Conservation (phyloP, 2,797 vertebrate species). For the Centroberyx gerrardi region DNA sequence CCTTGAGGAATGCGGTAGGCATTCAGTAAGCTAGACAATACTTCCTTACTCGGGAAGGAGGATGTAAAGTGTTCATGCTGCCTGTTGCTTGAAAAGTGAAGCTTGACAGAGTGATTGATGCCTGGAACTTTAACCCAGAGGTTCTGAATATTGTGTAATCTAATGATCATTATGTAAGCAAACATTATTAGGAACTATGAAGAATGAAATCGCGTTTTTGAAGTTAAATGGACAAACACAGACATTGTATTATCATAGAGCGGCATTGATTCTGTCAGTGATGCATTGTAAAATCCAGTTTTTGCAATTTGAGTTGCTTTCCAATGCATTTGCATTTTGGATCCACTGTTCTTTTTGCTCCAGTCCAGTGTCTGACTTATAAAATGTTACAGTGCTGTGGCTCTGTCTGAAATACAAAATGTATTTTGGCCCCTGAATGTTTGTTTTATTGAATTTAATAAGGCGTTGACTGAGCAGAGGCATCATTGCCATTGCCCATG, state of each 20-base stretch:
- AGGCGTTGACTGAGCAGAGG: slow-evolving; percentile 37
- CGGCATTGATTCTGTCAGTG: too few species aligned
- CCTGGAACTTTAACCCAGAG: slow-evolving; percentile 32
- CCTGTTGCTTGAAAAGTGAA: slow-evolving; percentile 32
- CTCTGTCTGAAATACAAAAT: slow-evolving; percentile 32
- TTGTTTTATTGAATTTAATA: slow-evolving; percentile 38
- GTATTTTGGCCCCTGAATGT: slow-evolving; percentile 19
- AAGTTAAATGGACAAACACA: slow-evolving; percentile 7
- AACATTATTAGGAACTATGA: background rate
- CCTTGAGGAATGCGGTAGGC: slow-evolving; percentile 62
- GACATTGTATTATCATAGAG: too few species aligned
- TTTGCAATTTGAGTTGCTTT: background rate
- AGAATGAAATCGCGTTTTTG: background rate
- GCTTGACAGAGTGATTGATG: slow-evolving; percentile 38
- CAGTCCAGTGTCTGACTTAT: too few species aligned
- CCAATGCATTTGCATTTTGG: background rate
- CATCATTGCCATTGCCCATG: slow-evolving; percentile 19
- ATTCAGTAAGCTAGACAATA: slow-evolving; percentile 46
- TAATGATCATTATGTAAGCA: slow-evolving; percentile 14
- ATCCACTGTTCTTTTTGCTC: background rate
- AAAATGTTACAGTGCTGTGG: background rate
- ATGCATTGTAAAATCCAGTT: too few species aligned
- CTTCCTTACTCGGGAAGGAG: slow-evolving; percentile 28
- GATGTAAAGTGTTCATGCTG: slow-evolving; percentile 31
- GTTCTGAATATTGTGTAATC: slow-evolving; percentile 13